Evolutionary conservation across 2,888 invertebrate genomes (phyloP), one percentile per base, ranked within the genome.

Genomic region (Dicycla oo): DNA sequence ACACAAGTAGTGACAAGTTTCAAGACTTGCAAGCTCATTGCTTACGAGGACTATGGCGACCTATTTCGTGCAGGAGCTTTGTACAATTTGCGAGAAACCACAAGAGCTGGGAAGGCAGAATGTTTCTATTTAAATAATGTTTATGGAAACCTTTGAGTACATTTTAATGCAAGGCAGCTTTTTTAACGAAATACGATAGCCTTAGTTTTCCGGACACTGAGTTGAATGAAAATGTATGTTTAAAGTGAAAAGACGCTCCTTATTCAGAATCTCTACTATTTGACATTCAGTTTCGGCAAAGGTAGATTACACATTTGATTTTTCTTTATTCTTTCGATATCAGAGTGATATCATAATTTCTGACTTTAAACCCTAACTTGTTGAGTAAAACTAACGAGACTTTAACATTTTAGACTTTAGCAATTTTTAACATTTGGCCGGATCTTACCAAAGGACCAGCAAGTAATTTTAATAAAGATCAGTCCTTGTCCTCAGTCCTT

Each of bases 71-170:
- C 63, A 74, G 53, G 43, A 68, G 74, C 79, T 78, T 76, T 73
- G 73, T 78, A 66, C 79, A 79, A 74, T 78, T 78, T 78, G 74
- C 58, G 54, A 73, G 79, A 53, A 78, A 78, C 77, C 77, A 63
- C 77, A 78, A 64, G 68, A 79, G 60, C 74, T 56, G 45, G 43
- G 53, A 54, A 73, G 30, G 66, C 73, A 66, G 40, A 73, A 77
- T 79, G 64, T 62, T 78, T 73, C 61, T 73, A 75, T 78, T 78
- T 78, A 76, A 78, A 76, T 76, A 72, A 78, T 72, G 78, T 78
- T 76, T 76, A 75, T 72, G 78, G 60, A 78, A 76, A 75, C 76
- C 77, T 76, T 76, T 76, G 62, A 57, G 62, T 70, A 72, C 45
- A 54, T 65, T 78, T 76, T 61, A 76, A 78, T 72, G 64, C 65